Evolutionary conservation across 37 sponge, comb jelly and placozoan genomes (phyloP).

Genomic region (Theonella swinhoei): DNA sequence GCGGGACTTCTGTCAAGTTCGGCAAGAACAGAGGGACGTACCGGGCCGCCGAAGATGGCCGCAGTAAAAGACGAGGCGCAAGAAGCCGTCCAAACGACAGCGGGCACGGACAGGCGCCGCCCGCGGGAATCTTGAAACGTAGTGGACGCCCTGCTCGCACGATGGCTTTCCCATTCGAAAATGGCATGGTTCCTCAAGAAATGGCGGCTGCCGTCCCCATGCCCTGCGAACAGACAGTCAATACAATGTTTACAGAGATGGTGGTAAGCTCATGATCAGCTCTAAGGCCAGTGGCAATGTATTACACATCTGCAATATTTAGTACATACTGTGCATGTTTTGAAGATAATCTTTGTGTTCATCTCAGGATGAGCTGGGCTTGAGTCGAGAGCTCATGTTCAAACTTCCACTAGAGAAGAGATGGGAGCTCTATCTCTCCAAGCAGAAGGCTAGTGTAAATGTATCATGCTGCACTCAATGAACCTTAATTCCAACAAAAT

Average conservation of each 20-base stretch:
- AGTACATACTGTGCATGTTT: not conserved
- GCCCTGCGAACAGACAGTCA: constrained; percentile 69
- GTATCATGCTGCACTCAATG: not conserved
- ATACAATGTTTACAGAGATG: constrained; percentile 60
- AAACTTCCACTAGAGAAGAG: constrained; percentile 68
- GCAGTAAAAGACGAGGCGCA: not conserved
- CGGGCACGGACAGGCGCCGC: not conserved
- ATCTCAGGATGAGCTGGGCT: constrained; percentile 73
- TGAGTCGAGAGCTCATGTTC: constrained; percentile 68
- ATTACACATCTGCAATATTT: not conserved
- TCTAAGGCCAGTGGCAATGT: not conserved
- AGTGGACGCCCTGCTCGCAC: not conserved
- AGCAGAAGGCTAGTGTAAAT: constrained; percentile 27
- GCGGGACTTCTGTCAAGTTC: not conserved
- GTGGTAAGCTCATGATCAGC: constrained; percentile 50
- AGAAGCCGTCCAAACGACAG: not conserved
- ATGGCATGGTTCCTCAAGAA: constrained; percentile 52
- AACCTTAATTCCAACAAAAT: not conserved
- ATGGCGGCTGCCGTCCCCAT: constrained; percentile 71
- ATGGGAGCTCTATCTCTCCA: constrained; percentile 76
- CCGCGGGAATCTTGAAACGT: constrained; percentile 30
- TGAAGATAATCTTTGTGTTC: no score
- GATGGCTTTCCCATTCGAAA: not conserved
- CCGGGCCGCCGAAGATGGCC: not conserved
- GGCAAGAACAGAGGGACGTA: not conserved